Conservation (phyloP, 2,797 vertebrate genomes). For the Knipowitschia caucasica region DNA sequence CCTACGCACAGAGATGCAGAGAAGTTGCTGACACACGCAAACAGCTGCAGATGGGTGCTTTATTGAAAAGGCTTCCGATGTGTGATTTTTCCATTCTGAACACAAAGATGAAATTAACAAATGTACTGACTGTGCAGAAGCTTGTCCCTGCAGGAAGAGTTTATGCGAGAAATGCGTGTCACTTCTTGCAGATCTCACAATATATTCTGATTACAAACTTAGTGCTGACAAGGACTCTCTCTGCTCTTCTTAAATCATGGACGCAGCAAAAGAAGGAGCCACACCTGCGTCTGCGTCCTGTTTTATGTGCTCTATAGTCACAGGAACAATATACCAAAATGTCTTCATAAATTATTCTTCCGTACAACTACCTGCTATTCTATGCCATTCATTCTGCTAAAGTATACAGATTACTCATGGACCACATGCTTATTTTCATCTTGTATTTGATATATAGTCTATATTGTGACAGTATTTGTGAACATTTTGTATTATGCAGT, state of each 20-base stretch:
- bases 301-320: constrained; percentile 3
- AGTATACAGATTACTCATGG: not conserved
- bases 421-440: not conserved
- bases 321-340: not conserved
- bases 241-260: constrained; percentile 27
- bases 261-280: constrained; percentile 24
- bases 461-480: too few relatives aligned
- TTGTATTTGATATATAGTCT: not conserved
- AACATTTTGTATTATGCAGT: too few relatives aligned
- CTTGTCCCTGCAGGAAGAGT: constrained; percentile 11
- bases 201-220: constrained; percentile 34
- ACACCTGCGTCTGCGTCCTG: constrained; percentile 23
- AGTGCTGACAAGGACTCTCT: constrained; percentile 29
- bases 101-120: not conserved
- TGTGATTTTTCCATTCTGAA: not conserved
- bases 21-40: not conserved
- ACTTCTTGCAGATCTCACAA: constrained; percentile 28
- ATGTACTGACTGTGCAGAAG: constrained; percentile 4
- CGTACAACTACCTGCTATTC: not conserved
- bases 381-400: not conserved
- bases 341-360: not conserved
- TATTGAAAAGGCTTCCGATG: constrained; percentile 5
- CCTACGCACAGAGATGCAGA: not conserved
- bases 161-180: not conserved
- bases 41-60: not conserved